phyloP scores from a whole-genome alignment of 2,888 invertebrate genomes.

The Lagria hirta region DNA sequence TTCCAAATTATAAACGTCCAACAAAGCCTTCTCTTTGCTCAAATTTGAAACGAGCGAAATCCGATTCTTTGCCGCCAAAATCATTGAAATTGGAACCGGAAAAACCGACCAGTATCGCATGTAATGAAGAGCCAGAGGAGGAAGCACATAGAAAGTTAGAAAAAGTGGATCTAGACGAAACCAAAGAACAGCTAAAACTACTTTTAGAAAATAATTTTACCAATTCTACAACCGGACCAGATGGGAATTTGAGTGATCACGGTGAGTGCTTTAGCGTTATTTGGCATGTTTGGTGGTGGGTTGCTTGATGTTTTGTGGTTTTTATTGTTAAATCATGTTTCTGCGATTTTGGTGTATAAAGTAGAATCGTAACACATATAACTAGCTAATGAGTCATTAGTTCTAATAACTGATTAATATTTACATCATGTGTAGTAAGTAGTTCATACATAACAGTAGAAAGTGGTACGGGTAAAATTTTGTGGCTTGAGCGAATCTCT shows the following conservation, averaged over 20 bases:
- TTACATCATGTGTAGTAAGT: too few species aligned
- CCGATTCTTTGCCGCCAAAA: slow-evolving; percentile 15
- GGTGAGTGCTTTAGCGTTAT: slow-evolving; percentile 29
- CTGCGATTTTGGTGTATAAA: slow-evolving; percentile 22
- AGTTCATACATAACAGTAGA: too few species aligned
- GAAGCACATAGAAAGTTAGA: slow-evolving; percentile 31
- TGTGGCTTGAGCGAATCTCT: too few species aligned
- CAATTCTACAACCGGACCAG: slow-evolving; percentile 14
- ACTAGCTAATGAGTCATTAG: too few species aligned
- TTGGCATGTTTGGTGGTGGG: slow-evolving; percentile 11
- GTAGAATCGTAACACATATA: too few species aligned
- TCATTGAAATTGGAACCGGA: slow-evolving; percentile 12
- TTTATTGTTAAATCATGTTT: slow-evolving; percentile 7
- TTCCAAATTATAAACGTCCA: slow-evolving; percentile 33
- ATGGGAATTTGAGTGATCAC: slow-evolving; percentile 35
- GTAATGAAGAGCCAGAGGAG: slow-evolving; percentile 31
- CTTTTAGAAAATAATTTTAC: slow-evolving; percentile 33
- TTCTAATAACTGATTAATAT: too few species aligned
- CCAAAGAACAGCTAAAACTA: slow-evolving; percentile 27
- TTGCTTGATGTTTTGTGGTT: slow-evolving; percentile 10
- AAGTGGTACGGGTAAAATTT: too few species aligned
- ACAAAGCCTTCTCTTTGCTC: slow-evolving; percentile 32
- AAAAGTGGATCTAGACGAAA: slow-evolving; percentile 32
- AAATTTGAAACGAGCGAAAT: slow-evolving; percentile 39
- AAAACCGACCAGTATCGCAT: slow-evolving; percentile 5